Base-by-base conservation (phyloP, 2,797 vertebrate genomes). In the Scyliorhinus canicula region DNA sequence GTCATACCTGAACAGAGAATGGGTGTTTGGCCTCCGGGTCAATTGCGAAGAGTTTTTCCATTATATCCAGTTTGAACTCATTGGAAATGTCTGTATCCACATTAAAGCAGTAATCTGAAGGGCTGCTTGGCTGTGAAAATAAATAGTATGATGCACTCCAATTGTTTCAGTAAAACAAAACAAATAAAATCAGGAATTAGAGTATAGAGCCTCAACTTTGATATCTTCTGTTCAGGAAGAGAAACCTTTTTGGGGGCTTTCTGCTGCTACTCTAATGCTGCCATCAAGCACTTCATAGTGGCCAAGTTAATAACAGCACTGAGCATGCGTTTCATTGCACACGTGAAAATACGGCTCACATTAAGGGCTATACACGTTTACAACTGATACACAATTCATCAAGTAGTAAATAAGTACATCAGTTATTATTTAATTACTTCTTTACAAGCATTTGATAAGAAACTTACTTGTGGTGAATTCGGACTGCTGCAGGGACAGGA, bases 41-140 rank as follows among this genome's bases (percentile, higher is more conserved):
- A 95, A 98, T 98, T 50, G 99, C 98, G 97, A 99, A 99, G 95
- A 99, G 97, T 96, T 99, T 99, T 97, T 99, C 99, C 96, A 99
- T 99, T 95, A 98, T 96, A 97, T 99, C 98, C 95, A 99, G 97
- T 97, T 99, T 99, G 96, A 99, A 99, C 95, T 98, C 98, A n/a
- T 98, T 97, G 95, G 97, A 97, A 96, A 99, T 98, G 71, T 99
- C 99, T 7, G 98, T 98, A 95, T 99, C 99, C 96, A 99, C 98
- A 95, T 98, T 97, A 96, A 98, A 98, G 96, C 98, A 98, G 95
- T 99, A 98, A 95, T 98, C 98, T 50, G 98, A 96, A 11, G 98
- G 97, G 96, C 98, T 97, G 95, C 96, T 98, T 47, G 98, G 97
- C 99, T 99, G 95, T 96, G 96, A 96, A 96, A 96, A 95, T 63